phyloP scores from a whole-genome alignment of 2,888 invertebrate genomes.

The Kuschelorhynchus macadamiae region DNA sequence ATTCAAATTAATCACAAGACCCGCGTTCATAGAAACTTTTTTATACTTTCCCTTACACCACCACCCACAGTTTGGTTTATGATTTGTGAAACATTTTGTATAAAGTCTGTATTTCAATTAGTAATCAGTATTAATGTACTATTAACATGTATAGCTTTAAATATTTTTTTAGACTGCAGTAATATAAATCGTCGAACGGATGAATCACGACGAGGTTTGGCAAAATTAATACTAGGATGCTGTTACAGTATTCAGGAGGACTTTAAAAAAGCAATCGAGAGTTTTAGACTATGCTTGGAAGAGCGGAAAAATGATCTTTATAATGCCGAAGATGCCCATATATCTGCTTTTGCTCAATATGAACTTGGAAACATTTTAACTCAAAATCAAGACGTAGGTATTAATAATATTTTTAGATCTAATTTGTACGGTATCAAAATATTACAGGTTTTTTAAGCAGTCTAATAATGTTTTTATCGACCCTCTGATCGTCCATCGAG shows the following conservation, averaged over 20 bases:
- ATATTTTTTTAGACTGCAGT: constrained; percentile 62
- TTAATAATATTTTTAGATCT: constrained; percentile 7
- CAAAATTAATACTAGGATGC: constrained; percentile 71
- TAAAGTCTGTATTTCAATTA: too few species aligned
- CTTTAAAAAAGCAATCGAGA: constrained; percentile 62
- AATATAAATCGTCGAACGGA: constrained; percentile 47
- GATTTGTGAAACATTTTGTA: too few species aligned
- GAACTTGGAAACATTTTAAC: constrained; percentile 74
- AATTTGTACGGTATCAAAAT: constrained; percentile 1
- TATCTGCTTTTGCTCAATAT: constrained; percentile 77
- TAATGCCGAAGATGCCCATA: constrained; percentile 70
- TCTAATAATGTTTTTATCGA: too few species aligned
- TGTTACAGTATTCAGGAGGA: constrained; percentile 69
- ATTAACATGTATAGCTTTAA: too few species aligned
- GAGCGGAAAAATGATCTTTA: constrained; percentile 56
- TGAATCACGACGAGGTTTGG: constrained; percentile 73
- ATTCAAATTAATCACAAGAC: too few species aligned
- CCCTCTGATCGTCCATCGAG: too few species aligned
- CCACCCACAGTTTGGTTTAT: too few species aligned
- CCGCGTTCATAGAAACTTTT: too few species aligned
- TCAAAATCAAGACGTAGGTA: constrained; percentile 61
- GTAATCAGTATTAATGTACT: too few species aligned
- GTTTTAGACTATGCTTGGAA: constrained; percentile 66
- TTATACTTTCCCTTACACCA: too few species aligned
- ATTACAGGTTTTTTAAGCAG: too few species aligned